Evolutionary conservation across 2,797 vertebrate species (phyloP), one percentile per base, ranked within the genome.

Genomic region (Sebastes iracundus): DNA sequence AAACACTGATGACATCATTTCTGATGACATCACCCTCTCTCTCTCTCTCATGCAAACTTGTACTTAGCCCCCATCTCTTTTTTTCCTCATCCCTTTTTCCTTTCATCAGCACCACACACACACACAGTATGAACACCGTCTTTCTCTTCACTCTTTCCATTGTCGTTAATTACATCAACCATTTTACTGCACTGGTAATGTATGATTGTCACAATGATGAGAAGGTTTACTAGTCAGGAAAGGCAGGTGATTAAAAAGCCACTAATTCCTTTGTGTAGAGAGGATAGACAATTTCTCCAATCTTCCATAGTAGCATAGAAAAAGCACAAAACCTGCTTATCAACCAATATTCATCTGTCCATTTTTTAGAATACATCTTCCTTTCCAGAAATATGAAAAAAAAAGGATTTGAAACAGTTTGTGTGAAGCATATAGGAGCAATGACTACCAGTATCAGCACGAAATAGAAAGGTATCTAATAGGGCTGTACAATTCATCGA

Each of bases 1-100:
- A 76, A 42, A 80, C 33, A 49, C 18, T 22, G 80, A 79, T 86
- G 87, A 88, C 81, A 88, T 88, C 81, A 88, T 83, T 76, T 30
- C 7, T 12, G 12, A 86, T 86, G 79, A 86, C 84, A 82, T 89
- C 87, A 85, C 33, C 79, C 38, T 42, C 38, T 42, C 38, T 42
- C 33, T 35, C 38, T 42, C 38, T 42, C 38, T 42, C 58, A 10
- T 28, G 2, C 58, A 18, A 63, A 25, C 53, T 46, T 68, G 30
- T 38, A 35, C 52, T 32, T 33, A 60, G 58, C 27, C 58, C 27
- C 18, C 58, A 60, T 60, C 27, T 30, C 7, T 30, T 60, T 30
- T 32, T 60, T 53, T 12, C 16, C 30, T 38, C 32, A 8, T 42
- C 8, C 25, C 13, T 35, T 59, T 35, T 32, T 61, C 38, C 4